A percentile compares a stretch with the other conserved stretches of the same genome.
Conservation (phyloP, 2,797 vertebrate genomes). For the Iguana delicatissima region DNA sequence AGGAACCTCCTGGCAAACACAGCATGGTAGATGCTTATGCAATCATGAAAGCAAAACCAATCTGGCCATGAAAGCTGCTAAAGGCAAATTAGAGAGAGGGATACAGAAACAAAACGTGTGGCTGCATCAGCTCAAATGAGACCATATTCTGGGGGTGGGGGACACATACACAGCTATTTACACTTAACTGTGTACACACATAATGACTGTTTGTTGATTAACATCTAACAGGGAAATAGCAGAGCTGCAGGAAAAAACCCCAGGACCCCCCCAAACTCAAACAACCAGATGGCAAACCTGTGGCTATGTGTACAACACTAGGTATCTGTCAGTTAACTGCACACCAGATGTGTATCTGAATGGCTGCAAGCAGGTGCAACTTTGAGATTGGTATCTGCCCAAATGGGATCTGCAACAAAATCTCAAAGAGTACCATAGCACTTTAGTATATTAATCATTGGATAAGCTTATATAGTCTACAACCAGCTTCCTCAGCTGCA, state of each 20-base stretch:
- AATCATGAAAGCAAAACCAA: constrained; percentile 13
- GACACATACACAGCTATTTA: not conserved
- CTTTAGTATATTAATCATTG: not conserved
- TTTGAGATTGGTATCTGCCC: not conserved
- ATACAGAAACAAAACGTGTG: not conserved
- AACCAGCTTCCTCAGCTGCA: not conserved
- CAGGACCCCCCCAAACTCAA: too few species aligned
- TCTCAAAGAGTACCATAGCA: not conserved
- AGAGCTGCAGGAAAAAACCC: not conserved
- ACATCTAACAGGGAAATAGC: not conserved
- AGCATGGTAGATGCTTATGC: not conserved
- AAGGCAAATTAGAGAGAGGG: not conserved
- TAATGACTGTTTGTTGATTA: not conserved
- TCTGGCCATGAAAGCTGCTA: constrained; percentile 5
- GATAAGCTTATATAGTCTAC: not conserved
- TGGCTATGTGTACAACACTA: not conserved
- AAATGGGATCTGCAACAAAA: not conserved
- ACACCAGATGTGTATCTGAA: not conserved
- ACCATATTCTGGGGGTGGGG: not conserved
- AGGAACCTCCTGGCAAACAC: not conserved
- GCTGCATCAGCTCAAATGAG: not conserved
- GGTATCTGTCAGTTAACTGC: not conserved
- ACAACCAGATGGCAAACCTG: not conserved
- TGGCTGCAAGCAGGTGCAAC: not conserved
- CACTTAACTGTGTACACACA: not conserved